Conservation (phyloP, 2,797 vertebrate species). For the Pseudopleuronectes americanus region DNA sequence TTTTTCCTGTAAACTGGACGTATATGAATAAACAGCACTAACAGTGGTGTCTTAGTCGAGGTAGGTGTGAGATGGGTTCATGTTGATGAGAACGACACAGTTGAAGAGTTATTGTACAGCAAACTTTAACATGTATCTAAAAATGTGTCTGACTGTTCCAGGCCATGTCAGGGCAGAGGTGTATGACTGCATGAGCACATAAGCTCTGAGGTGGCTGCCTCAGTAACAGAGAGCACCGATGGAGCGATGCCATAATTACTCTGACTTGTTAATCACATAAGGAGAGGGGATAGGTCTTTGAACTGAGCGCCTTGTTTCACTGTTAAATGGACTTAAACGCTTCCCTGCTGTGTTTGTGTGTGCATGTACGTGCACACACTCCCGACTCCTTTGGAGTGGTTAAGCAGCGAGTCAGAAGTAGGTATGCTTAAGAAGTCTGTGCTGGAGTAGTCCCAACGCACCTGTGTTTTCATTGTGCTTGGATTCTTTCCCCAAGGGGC, state of each 20-base stretch:
- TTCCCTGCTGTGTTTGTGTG: conserved; percentile 35
- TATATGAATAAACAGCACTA: neutral
- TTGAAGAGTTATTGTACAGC: neutral
- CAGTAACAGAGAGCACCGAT: neutral
- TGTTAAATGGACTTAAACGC: conserved; percentile 20
- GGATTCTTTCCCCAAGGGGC: conserved; percentile 51
- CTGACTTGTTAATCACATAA: conserved; percentile 11
- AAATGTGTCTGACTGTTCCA: neutral
- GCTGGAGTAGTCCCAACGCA: conserved; percentile 74
- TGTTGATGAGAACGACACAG: neutral
- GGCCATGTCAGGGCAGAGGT: neutral
- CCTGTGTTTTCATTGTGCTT: conserved; percentile 72
- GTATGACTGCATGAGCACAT: neutral
- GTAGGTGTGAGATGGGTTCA: neutral
- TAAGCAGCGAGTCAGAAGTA: conserved; percentile 60
- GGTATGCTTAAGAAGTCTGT: conserved; percentile 57
- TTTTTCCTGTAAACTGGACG: neutral
- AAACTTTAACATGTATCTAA: neutral
- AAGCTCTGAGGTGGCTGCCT: neutral
- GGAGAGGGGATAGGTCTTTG: neutral
- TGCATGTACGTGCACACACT: neutral
- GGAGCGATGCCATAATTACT: neutral
- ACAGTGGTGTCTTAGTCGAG: neutral
- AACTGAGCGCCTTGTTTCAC: conserved; percentile 5
- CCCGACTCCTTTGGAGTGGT: conserved; percentile 54